These are phyloP conservation scores for Arrhopalites spinosus DNA, from an alignment of 2,888 invertebrate genomes.

Conservation along the genomic window DNA sequence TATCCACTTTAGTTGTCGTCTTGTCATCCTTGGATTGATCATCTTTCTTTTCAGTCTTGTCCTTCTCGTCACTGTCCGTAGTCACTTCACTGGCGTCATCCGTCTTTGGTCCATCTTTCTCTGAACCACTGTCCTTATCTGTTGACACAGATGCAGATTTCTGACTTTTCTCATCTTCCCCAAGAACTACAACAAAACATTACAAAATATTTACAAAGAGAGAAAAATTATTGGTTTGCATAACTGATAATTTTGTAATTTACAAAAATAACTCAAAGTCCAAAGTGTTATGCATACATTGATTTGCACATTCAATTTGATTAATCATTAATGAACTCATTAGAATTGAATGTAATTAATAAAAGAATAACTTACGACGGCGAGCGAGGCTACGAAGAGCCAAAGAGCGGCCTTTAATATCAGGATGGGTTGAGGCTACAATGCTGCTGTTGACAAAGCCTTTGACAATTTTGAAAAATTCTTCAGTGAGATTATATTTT, in stretches of 20 bases:
- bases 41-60: conserved; percentile 2
- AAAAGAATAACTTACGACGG: conserved; percentile 39
- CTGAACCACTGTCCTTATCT: too few species aligned
- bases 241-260: too few species aligned
- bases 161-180: background rate
- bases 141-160: background rate
- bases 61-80: background rate
- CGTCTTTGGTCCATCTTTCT: background rate
- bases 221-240: too few species aligned
- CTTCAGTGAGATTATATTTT: conserved; percentile 70
- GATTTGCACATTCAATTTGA: too few species aligned
- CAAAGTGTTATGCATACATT: too few species aligned
- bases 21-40: background rate
- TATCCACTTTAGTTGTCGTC: too few species aligned
- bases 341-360: too few species aligned
- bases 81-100: conserved; percentile 2
- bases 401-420: conserved; percentile 67
- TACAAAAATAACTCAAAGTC: too few species aligned
- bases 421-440: conserved; percentile 71
- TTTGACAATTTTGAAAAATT: conserved; percentile 71
- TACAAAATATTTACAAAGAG: too few species aligned
- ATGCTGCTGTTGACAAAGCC: conserved; percentile 69
- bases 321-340: too few species aligned
- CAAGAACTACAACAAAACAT: conserved; percentile 18
- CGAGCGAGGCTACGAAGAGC: conserved; percentile 64